Percentiles rank a stretch among this genome's conserved stretches.
These are phyloP conservation scores for Cydia strobilella DNA, from an alignment of 1,140 invertebrate genomes.

Conservation along the genomic window DNA sequence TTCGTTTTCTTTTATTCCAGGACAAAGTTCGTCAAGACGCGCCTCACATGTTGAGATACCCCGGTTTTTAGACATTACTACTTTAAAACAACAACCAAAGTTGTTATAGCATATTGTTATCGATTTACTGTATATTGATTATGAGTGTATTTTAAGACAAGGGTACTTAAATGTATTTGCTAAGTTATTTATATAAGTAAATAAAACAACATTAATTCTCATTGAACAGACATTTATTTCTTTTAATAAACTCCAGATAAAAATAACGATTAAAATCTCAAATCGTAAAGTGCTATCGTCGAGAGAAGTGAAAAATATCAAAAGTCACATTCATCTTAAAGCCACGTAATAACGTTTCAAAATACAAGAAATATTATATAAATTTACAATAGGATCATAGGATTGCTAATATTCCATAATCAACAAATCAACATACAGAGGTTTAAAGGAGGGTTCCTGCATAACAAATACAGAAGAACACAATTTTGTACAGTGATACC, in stretches of 20 bases:
- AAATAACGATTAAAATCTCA: conserved; percentile 63
- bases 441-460: no score
- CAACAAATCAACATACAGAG: no score
- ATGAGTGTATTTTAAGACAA: conserved; percentile 22
- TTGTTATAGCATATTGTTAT: conserved; percentile 74
- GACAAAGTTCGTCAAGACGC: conserved; percentile 39
- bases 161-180: conserved; percentile 19
- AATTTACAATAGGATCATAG: not conserved
- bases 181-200: conserved; percentile 36
- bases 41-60: conserved; percentile 65
- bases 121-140: conserved; percentile 27
- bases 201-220: conserved; percentile 54
- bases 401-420: not conserved
- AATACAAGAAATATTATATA: not conserved
- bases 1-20: conserved; percentile 52
- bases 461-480: no score
- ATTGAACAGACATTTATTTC: conserved; percentile 76
- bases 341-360: not conserved
- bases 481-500: no score
- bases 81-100: conserved; percentile 84
- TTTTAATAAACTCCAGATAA: conserved; percentile 64
- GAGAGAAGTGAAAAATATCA: conserved; percentile 29
- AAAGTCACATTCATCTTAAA: conserved; percentile 3
- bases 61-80: conserved; percentile 84
- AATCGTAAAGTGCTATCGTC: conserved; percentile 34